phyloP scores from a whole-genome alignment of 2,113 vertebrate genomes.

The Naja naja region DNA sequence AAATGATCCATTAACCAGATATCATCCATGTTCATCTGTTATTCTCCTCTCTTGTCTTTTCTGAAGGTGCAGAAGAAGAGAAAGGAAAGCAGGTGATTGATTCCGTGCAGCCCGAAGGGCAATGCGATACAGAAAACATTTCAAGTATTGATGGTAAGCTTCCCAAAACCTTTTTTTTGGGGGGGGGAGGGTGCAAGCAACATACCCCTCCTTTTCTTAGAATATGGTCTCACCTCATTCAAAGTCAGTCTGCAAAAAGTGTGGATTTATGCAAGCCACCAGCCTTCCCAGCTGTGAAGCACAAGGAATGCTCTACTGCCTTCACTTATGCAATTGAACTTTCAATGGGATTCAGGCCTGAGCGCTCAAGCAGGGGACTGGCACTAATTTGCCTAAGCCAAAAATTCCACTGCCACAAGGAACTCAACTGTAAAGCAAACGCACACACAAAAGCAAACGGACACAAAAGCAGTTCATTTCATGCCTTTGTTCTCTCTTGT shows the following conservation, averaged over 20 bases:
- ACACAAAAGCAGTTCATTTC: background rate
- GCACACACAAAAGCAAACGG: no score
- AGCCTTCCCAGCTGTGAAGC: background rate
- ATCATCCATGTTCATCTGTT: conserved; percentile 8
- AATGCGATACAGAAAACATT: conserved; percentile 45
- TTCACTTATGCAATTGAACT: background rate
- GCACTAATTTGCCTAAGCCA: background rate
- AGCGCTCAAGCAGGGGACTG: background rate
- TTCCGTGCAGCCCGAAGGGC: conserved; percentile 49
- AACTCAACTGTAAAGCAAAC: background rate
- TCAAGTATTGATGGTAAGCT: conserved; percentile 67
- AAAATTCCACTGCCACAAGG: background rate
- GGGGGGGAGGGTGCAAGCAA: no score
- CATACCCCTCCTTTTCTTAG: background rate
- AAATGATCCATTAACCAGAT: conserved; percentile 37
- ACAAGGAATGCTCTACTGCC: background rate
- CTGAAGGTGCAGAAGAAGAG: conserved; percentile 47
- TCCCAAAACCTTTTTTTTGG: background rate
- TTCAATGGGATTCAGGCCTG: background rate
- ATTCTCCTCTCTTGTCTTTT: conserved; percentile 44
- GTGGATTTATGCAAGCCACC: background rate
- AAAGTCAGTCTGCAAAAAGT: background rate
- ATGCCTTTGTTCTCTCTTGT: background rate
- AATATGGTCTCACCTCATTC: background rate
- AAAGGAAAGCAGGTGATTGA: conserved; percentile 38